Percentiles rank a stretch among this genome's conserved stretches.
Evolutionary conservation across 2,113 vertebrate species (phyloP).

Genomic region (Tupaia tana): DNA sequence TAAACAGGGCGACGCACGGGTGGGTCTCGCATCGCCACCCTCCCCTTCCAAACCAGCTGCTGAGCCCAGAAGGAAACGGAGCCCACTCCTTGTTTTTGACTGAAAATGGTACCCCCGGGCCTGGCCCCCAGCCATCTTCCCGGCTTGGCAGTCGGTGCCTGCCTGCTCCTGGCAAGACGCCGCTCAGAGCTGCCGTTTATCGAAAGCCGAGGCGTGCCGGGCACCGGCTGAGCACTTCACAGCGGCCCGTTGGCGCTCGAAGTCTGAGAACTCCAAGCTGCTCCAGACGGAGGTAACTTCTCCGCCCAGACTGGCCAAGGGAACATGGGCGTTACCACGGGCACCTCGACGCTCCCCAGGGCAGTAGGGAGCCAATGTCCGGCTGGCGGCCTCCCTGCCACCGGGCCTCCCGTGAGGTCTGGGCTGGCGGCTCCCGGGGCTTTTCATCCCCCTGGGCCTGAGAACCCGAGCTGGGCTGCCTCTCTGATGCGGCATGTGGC

Average conservation of each 20-base stretch:
- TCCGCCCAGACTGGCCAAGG: accelerated
- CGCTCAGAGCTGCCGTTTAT: neutral
- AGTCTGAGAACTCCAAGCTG: neutral
- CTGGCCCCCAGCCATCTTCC: slow-evolving; percentile 41
- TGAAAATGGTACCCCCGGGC: slow-evolving; percentile 76
- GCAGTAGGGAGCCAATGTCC: neutral
- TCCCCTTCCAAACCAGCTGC: slow-evolving; percentile 25
- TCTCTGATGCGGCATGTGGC: slow-evolving; percentile 54
- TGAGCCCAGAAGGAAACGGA: slow-evolving; percentile 45
- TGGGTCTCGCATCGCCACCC: neutral
- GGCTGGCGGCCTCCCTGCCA: accelerated
- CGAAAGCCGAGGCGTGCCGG: neutral
- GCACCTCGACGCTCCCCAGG: accelerated
- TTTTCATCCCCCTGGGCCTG: slow-evolving; percentile 7
- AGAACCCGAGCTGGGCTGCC: neutral
- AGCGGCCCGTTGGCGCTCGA: accelerated
- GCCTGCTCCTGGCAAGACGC: slow-evolving; percentile 33
- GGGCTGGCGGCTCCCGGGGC: neutral
- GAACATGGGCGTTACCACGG: accelerated
- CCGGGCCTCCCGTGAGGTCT: neutral
- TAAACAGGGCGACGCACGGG: neutral
- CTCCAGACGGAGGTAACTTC: neutral
- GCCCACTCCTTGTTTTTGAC: slow-evolving; percentile 71
- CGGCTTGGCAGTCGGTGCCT: slow-evolving; percentile 59
- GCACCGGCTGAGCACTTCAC: neutral